phyloP scores from a whole-genome alignment of 2,113 vertebrate genomes.

The Thermophis baileyi region DNA sequence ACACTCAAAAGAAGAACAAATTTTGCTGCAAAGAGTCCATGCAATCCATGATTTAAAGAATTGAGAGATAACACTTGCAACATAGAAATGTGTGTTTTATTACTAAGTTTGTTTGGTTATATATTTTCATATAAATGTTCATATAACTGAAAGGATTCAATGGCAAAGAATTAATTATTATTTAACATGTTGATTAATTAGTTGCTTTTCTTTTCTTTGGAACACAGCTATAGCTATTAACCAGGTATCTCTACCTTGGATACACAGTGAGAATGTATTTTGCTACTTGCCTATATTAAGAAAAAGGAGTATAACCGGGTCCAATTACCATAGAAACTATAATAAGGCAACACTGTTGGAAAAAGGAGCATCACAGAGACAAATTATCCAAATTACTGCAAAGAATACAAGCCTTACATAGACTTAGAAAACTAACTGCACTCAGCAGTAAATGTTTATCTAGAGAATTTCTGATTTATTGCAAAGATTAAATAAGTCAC shows the following conservation, averaged over 20 bases:
- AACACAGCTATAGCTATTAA: background rate
- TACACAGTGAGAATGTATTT: background rate
- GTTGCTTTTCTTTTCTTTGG: background rate
- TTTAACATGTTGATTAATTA: background rate
- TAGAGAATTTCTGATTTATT: constrained; percentile 35
- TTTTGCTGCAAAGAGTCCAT: background rate
- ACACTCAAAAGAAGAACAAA: background rate
- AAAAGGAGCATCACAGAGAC: background rate
- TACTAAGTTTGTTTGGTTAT: background rate
- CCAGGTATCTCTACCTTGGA: background rate
- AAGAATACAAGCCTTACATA: background rate
- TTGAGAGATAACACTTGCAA: background rate
- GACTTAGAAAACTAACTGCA: constrained; percentile 10
- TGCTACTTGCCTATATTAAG: background rate
- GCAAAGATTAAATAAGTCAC: constrained; percentile 42
- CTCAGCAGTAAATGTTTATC: constrained; percentile 34
- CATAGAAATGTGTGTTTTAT: background rate
- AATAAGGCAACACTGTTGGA: background rate
- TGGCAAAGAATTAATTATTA: background rate
- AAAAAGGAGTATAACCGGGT: background rate
- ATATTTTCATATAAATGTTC: background rate
- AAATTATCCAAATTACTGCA: background rate
- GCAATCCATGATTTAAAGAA: background rate
- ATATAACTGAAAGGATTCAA: background rate
- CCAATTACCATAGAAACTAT: background rate